Percentiles rank a stretch among this genome's conserved stretches.
Conservation (phyloP, 2,113 vertebrate species). For the Leptocoma aspasia region DNA sequence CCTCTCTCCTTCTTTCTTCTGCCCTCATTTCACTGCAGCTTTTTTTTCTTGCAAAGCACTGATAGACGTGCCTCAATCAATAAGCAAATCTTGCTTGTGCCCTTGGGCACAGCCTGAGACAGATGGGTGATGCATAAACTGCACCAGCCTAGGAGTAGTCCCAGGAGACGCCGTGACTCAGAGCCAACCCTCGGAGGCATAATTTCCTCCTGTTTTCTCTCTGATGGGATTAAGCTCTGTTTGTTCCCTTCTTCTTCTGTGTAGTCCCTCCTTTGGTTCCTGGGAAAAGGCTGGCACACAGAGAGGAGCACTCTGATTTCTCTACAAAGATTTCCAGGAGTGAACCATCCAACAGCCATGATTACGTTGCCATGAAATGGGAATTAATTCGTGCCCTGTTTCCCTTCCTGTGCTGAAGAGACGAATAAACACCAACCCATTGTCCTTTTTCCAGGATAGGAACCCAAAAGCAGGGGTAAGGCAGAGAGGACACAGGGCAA, state of each 20-base stretch:
- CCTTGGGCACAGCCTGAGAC: constrained; percentile 27
- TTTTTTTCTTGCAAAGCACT: not conserved
- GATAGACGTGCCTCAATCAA: constrained; percentile 24
- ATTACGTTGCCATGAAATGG: not conserved
- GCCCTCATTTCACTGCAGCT: not conserved
- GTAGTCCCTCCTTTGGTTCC: not conserved
- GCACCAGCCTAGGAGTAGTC: constrained; percentile 26
- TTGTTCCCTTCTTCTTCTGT: constrained; percentile 18
- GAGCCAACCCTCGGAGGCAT: constrained; percentile 21
- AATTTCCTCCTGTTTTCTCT: constrained; percentile 28
- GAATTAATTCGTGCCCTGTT: not conserved
- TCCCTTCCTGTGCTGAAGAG: not conserved
- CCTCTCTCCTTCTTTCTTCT: not conserved
- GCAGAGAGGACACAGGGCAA: not conserved
- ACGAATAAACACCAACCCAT: not conserved
- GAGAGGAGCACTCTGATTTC: not conserved
- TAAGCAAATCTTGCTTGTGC: not conserved
- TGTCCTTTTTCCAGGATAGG: not conserved
- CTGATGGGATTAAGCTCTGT: constrained; percentile 22
- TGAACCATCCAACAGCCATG: not conserved
- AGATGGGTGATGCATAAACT: constrained; percentile 23
- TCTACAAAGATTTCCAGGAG: not conserved
- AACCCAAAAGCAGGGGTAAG: not conserved
- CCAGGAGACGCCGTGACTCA: constrained; percentile 40
- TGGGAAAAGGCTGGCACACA: not conserved